These are phyloP conservation scores for Brachypalpus laphriformis DNA, from an alignment of 2,888 invertebrate species.

Conservation along the genomic window DNA sequence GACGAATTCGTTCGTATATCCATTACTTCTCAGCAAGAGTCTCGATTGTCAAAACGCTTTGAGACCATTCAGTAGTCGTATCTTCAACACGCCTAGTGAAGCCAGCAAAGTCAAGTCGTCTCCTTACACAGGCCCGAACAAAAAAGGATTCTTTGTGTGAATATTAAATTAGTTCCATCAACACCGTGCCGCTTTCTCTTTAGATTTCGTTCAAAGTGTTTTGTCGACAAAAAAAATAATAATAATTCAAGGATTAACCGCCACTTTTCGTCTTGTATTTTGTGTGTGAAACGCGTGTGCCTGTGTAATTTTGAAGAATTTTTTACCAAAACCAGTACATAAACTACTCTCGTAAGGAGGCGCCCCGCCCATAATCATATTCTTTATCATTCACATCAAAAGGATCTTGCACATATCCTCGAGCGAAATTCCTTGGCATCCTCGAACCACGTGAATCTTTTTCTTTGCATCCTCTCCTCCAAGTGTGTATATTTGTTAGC, in stretches of 20 bases:
- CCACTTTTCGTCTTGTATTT: constrained; percentile 30
- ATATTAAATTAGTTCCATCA: constrained; percentile 23
- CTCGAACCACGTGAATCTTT: constrained; percentile 47
- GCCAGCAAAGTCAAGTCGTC: constrained; percentile 43
- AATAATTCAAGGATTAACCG: constrained; percentile 17
- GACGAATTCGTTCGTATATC: constrained; percentile 31
- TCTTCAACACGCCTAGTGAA: constrained; percentile 70
- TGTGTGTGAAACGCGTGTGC: constrained; percentile 33
- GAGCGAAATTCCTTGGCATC: neutral
- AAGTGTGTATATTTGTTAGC: constrained; percentile 50
- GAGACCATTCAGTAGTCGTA: constrained; percentile 70
- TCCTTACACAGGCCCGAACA: constrained; percentile 17
- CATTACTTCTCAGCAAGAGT: constrained; percentile 55
- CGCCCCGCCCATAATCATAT: constrained; percentile 9
- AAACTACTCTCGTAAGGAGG: neutral
- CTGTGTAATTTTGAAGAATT: constrained; percentile 5
- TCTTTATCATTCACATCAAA: neutral
- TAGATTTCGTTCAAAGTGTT: constrained; percentile 38
- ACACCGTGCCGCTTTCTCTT: constrained; percentile 28
- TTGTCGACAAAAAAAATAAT: constrained; percentile 6
- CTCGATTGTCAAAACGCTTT: constrained; percentile 59
- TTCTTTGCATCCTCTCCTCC: neutral
- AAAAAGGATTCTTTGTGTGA: constrained; percentile 18
- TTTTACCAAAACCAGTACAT: neutral
- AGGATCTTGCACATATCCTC: constrained; percentile 54